Conservation (phyloP, 2,113 vertebrate genomes). For the Bagarius yarrelli region DNA sequence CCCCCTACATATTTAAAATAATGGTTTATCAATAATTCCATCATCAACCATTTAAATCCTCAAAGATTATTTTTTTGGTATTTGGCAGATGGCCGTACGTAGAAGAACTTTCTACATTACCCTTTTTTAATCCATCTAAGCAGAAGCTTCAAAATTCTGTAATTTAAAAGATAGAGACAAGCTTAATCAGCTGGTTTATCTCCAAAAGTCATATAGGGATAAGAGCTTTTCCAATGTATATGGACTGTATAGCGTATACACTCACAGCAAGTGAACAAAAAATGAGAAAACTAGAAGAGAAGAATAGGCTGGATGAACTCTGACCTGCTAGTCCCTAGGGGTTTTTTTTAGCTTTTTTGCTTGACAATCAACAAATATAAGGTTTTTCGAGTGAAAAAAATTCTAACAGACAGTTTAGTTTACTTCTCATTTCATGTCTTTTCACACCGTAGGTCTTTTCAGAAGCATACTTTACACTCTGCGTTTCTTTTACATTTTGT, state of each 20-base stretch:
- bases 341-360: slow-evolving; percentile 1
- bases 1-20: no score
- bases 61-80: no score
- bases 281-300: not conserved
- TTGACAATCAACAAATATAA: slow-evolving; percentile 20
- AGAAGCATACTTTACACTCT: slow-evolving; percentile 49
- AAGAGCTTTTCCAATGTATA: slow-evolving; percentile 51
- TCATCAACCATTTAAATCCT: no score
- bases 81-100: no score
- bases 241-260: slow-evolving; percentile 38
- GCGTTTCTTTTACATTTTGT: slow-evolving; percentile 47
- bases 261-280: slow-evolving; percentile 51
- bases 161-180: slow-evolving; percentile 43
- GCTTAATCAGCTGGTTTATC: slow-evolving; percentile 60
- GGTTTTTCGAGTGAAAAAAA: not conserved
- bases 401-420: not conserved
- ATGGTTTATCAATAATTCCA: no score
- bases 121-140: no score
- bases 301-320: not conserved
- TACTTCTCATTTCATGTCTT: not conserved
- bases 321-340: slow-evolving; percentile 5
- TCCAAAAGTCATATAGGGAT: slow-evolving; percentile 44
- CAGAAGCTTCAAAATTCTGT: not conserved
- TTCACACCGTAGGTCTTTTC: slow-evolving; percentile 1
- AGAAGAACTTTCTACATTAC: no score